Evolutionary conservation across 2,888 invertebrate genomes (phyloP), one percentile per base, ranked within the genome.

Genomic region (Prenolepis imparis): DNA sequence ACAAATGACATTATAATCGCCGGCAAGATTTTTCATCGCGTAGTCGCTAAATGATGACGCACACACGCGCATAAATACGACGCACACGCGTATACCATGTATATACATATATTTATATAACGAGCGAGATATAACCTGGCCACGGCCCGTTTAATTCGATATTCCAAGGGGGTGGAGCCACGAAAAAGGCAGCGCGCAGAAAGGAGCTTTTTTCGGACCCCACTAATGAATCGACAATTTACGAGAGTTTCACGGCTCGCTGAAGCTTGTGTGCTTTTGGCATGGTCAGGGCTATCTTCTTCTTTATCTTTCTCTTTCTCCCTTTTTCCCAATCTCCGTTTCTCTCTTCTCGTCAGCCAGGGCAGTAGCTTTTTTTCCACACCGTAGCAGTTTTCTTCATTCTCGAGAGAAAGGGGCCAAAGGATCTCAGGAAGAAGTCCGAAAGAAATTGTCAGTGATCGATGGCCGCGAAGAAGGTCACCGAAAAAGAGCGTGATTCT

Each of bases 211-310:
- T 91, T 87, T 84, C 68, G 41, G 80, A 77, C 74, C 61, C 85
- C 85, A 88, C 87, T 92, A 92, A 93, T 91, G 91, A 93, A 91
- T 93, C 90, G 90, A 91, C 90, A 88, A 90, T 92, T 92, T 92
- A 91, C 90, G 91, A 91, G 90, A 89, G 89, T 92, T 92, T 92
- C 90, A 90, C 90, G 91, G 90, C 82, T 88, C 87, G 91, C 84
- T 84, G 86, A 64, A 84, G 85, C 87, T 84, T 75, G 86, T 81
- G 64, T 81, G 74, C 83, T 87, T 52, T 89, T 84, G 84, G 85
- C 90, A 84, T 88, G 68, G 77, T 63, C 63, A 73, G 59, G 39
- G 48, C 78, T 83, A 61, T 66, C 73, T 66, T 61, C 39, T 39
- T 41, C 63, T 57, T 52, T 72, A 21, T 72, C 48, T 44, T 18